These are phyloP conservation scores for Delphinapterus leucas DNA, from an alignment of 2,113 vertebrate genomes.

Conservation along the genomic window DNA sequence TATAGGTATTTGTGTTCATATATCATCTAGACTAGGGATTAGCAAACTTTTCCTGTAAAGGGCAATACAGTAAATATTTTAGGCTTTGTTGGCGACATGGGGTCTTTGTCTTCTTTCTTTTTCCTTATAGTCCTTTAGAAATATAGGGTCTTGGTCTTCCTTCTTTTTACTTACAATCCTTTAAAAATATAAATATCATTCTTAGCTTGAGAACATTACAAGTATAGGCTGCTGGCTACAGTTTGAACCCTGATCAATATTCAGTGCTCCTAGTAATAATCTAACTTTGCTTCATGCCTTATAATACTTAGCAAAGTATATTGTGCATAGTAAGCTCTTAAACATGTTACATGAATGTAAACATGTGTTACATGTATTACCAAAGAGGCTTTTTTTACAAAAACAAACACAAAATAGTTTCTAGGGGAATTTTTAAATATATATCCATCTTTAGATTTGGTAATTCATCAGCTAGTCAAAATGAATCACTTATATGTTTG, in stretches of 20 bases:
- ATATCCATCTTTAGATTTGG: neutral
- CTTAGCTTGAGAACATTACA: neutral
- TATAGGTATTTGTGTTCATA: neutral
- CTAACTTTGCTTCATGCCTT: neutral
- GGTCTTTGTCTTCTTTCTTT: neutral
- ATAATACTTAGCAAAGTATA: constrained; percentile 1
- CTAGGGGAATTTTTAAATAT: neutral
- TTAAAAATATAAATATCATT: constrained; percentile 13
- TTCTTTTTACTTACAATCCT: neutral
- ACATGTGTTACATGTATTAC: neutral
- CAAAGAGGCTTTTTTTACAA: neutral
- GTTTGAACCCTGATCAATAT: neutral
- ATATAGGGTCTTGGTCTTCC: neutral
- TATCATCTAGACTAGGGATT: neutral
- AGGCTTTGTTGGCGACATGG: neutral
- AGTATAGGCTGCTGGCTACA: neutral
- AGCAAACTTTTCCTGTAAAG: neutral
- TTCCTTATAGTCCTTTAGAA: neutral
- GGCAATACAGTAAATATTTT: neutral
- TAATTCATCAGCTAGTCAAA: neutral
- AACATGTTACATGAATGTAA: neutral
- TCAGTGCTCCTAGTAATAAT: constrained; percentile 3
- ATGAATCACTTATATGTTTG: neutral
- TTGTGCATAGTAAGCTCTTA: neutral
- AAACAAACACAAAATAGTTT: neutral